Evolutionary conservation across 2,797 vertebrate species (phyloP).

Genomic region (Onychomys torridus): DNA sequence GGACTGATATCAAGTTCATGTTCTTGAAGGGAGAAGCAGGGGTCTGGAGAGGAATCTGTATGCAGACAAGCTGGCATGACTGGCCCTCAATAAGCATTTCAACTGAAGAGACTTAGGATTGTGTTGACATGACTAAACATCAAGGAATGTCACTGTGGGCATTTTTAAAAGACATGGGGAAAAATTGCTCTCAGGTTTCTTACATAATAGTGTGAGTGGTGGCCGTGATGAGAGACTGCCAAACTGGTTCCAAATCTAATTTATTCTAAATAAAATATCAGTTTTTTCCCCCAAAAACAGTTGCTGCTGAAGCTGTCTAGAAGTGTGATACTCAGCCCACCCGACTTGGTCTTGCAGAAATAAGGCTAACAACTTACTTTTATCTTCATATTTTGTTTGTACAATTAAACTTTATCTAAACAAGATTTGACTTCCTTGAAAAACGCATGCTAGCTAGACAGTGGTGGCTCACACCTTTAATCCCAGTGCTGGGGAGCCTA

Average conservation of each 20-base stretch:
- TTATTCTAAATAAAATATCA: conserved; percentile 65
- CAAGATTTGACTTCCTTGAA: background rate
- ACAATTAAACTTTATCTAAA: background rate
- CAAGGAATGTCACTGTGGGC: conserved; percentile 61
- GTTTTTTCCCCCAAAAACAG: conserved; percentile 30
- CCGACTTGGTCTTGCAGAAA: background rate
- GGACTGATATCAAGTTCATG: background rate
- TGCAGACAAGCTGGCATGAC: background rate
- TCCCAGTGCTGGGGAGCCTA: no score
- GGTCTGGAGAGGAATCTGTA: background rate
- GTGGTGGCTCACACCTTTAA: background rate
- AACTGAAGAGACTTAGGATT: background rate
- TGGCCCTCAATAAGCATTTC: conserved; percentile 15
- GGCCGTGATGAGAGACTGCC: conserved; percentile 54
- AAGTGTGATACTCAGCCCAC: background rate
- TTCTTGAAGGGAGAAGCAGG: background rate
- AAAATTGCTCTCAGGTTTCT: conserved; percentile 63
- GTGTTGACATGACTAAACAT: background rate
- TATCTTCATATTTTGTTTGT: background rate
- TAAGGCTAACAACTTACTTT: background rate
- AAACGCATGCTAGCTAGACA: background rate
- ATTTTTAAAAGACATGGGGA: conserved; percentile 68
- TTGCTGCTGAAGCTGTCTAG: background rate
- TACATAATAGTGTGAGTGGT: conserved; percentile 62
- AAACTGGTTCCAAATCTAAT: conserved; percentile 69